These are phyloP conservation scores for Rattus rattus DNA, from an alignment of 2,113 vertebrate species.

Conservation along the genomic window DNA sequence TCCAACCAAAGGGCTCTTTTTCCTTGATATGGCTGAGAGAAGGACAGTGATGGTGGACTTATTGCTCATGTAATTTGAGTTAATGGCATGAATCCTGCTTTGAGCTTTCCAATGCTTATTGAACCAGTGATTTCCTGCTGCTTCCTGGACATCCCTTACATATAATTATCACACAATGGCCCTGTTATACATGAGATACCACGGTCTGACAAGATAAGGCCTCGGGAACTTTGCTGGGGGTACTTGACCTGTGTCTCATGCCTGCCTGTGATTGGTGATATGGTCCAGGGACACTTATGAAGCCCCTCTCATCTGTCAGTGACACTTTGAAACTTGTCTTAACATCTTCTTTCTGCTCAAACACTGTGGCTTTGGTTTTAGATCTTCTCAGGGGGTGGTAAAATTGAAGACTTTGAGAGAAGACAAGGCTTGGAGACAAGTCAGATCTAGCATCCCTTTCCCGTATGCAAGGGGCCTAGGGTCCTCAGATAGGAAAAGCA, in stretches of 20 bases:
- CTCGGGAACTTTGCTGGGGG: neutral
- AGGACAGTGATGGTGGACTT: constrained; percentile 56
- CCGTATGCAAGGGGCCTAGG: neutral
- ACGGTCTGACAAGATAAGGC: constrained; percentile 25
- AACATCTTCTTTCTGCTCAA: neutral
- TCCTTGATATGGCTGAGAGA: constrained; percentile 67
- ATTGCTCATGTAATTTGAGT: constrained; percentile 78
- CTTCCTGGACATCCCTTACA: constrained; percentile 61
- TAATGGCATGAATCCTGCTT: constrained; percentile 79
- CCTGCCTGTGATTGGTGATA: neutral
- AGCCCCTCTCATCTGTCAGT: neutral
- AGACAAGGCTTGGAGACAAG: neutral
- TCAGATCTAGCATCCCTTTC: neutral
- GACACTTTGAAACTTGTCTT: neutral
- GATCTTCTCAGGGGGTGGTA: neutral
- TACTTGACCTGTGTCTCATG: neutral
- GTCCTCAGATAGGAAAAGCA: neutral
- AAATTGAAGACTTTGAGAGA: neutral
- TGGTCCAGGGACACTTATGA: neutral
- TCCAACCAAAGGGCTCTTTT: constrained; percentile 45
- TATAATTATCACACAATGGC: constrained; percentile 72
- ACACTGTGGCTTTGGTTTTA: neutral
- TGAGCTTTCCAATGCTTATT: constrained; percentile 78
- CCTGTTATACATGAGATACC: constrained; percentile 67
- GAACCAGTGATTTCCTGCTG: constrained; percentile 77